Evolutionary conservation across 2,888 invertebrate genomes (phyloP), one percentile per base, ranked within the genome.

Genomic region (Meteorus colon): DNA sequence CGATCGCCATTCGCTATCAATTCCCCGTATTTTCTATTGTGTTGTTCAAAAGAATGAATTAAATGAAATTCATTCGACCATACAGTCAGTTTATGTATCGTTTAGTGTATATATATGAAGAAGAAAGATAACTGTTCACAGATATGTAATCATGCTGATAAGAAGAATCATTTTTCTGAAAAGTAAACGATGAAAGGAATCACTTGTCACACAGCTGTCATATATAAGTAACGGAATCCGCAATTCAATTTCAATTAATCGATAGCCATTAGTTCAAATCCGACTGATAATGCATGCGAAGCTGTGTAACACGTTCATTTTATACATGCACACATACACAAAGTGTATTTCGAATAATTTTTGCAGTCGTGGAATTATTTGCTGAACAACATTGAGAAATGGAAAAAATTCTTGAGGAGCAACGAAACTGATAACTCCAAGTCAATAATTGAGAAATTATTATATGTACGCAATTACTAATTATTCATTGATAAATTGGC

Each of bases 401-500:
- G 12, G 1, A 8, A 34, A 63, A 14, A n/a, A 27, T 5, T 4
- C 24, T 62, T 41, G 8, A 29, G 29, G 63, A 0, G 31, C 31
- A 63, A 63, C n/a, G 31, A 34, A 63, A 63, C 16, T 34, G 63
- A 63, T 63, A 31, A 63, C 27, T 16, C 29, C 2, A 31, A 63
- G 63, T 34, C 63, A 63, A 63, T 63, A 31, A 12, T 63, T 14
- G 29, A 63, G 31, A 63, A 63, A 63, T 31, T 31, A 29, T 31
- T 34, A 12, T 8, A 19, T 19, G 0, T 8, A 31, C 14, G 12
- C 16, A 63, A 31, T 63, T 34, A 31, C 63, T 34, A 31, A 63
- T 63, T 31, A 63, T 63, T n/a, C 31, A 63, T 31, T n/a, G 31
- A 63, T 31, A 63, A 63, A 63, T 63, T 63, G 14, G 4, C 31